A percentile compares a stretch with the other conserved stretches of the same genome.
Conservation (phyloP, 2,797 vertebrate genomes). For the Gouania willdenowi region DNA sequence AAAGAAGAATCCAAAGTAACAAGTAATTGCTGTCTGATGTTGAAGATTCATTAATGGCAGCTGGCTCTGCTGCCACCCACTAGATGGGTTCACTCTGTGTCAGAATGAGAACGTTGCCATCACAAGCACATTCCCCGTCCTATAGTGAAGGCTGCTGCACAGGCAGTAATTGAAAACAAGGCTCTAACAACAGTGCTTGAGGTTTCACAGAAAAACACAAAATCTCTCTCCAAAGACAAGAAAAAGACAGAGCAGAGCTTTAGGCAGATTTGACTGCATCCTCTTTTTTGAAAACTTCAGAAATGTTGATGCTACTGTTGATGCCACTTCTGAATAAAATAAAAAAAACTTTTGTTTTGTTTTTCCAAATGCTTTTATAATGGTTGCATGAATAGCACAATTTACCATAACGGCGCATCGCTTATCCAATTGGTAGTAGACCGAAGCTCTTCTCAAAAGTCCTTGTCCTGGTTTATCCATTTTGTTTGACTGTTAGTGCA, state of each 20-base stretch:
- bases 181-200: slow-evolving; percentile 6
- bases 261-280: slow-evolving; percentile 2
- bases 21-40: slow-evolving; percentile 56
- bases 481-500: slow-evolving; percentile 24
- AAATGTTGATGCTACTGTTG: slow-evolving; percentile 7
- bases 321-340: too few relatives aligned
- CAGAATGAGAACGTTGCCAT: slow-evolving; percentile 19
- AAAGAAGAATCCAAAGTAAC: slow-evolving; percentile 54
- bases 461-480: slow-evolving; percentile 36
- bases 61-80: slow-evolving; percentile 15
- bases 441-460: slow-evolving; percentile 23
- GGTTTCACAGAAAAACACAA: slow-evolving; percentile 13
- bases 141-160: slow-evolving; percentile 15
- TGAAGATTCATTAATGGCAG: slow-evolving; percentile 50
- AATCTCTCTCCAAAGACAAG: not conserved
- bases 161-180: slow-evolving; percentile 20
- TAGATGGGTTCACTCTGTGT: slow-evolving; percentile 48
- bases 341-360: slow-evolving; percentile 40
- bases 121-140: slow-evolving; percentile 24
- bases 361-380: slow-evolving; percentile 58
- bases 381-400: slow-evolving; percentile 63
- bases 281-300: not conserved
- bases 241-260: not conserved
- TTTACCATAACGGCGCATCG: slow-evolving; percentile 46
- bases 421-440: slow-evolving; percentile 45